Base-by-base conservation (phyloP, 2,113 vertebrate genomes). In the Austrofundulus limnaeus region DNA sequence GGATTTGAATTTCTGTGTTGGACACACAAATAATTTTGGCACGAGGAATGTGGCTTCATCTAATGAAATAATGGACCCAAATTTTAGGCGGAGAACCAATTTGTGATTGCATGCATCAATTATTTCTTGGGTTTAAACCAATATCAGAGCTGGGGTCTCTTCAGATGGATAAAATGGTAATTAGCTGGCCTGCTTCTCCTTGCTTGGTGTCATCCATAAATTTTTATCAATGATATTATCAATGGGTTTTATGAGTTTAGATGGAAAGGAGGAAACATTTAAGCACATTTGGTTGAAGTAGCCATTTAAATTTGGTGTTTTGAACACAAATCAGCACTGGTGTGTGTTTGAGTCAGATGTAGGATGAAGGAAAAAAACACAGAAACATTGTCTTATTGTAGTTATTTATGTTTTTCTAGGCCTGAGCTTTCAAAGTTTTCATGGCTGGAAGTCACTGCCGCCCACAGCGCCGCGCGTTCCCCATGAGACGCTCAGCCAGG, bases 51-150 rank as follows among this genome's bases (percentile, higher is more conserved):
- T 87, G 85, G 85, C 82, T 90, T 85, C 79, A 76, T 89, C 85
- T 91, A 92, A 92, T 91, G 87, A 90, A 93, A 92, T 92, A 91
- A 90, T 91, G 82, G 89, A 83, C 87, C 84, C 79, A 82, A 87
- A 88, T 89, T 91, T 91, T 90, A 88, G 88, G 91, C 90, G 72
- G 88, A 78, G 88, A 90, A 92, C 90, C 92, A 92, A 89, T 92
- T 91, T 91, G 89, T 89, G 88, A 90, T 91, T 92, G 91, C 90
- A 91, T 81, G 90, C 90, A 92, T 91, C 90, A 92, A 92, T 92
- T 92, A 91, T 89, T 90, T 82, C 70, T 89, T 91, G 90, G 89
- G 87, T 77, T 90, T 86, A 76, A 86, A 89, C 90, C 88, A 93
- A 83, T 88, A 82, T 87, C 77, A 63, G 84, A 78, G 76, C 82